Conservation (phyloP, 2,113 vertebrate genomes). For the Lasiurus cinereus region DNA sequence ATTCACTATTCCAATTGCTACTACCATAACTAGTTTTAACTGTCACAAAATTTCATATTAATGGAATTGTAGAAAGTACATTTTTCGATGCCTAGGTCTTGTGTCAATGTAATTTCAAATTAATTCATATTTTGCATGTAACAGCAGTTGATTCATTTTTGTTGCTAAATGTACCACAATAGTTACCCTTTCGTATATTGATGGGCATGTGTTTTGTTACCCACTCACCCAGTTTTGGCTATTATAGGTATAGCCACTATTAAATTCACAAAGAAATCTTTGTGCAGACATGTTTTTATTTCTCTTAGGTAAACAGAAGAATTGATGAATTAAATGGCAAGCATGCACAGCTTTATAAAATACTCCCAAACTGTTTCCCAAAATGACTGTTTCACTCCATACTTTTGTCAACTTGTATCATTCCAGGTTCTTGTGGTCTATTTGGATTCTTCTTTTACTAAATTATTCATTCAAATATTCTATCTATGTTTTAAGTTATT, state of each 20-base stretch:
- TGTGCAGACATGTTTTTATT: not conserved
- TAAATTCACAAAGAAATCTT: not conserved
- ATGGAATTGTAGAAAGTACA: not conserved
- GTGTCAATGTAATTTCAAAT: not conserved
- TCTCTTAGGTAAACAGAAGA: not conserved
- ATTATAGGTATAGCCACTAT: not conserved
- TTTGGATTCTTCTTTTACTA: not conserved
- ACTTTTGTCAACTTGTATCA: not conserved
- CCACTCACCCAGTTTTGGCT: not conserved
- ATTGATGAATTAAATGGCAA: not conserved
- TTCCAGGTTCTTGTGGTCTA: not conserved
- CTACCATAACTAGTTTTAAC: not conserved
- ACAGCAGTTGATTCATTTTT: not conserved
- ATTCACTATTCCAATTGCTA: not conserved
- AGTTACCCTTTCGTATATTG: not conserved
- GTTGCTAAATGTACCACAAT: not conserved
- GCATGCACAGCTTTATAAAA: not conserved
- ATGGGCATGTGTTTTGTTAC: not conserved
- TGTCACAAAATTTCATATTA: not conserved
- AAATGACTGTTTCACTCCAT: not conserved
- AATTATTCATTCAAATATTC: not conserved
- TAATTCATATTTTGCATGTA: not conserved
- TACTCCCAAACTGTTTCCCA: not conserved
- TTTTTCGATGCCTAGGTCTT: not conserved
- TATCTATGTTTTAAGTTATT: not conserved